Base-by-base conservation (phyloP, 2,113 vertebrate species). In the Tetraodon nigroviridis region DNA sequence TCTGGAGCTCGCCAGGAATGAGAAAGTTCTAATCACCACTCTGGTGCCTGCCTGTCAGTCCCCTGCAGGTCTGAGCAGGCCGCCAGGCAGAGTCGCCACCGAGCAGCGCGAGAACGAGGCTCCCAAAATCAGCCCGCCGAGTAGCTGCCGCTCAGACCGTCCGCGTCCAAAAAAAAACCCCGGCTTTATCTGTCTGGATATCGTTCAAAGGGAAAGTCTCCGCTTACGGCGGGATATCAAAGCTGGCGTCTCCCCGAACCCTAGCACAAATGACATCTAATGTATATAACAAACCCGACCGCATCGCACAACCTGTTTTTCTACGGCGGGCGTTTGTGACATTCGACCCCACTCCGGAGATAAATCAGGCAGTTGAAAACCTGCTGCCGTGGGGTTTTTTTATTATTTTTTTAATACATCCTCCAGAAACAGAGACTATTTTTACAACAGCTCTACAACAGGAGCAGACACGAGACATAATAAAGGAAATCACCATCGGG, bases 401-500 rank as follows among this genome's bases (percentile, higher is more conserved):
- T 78, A 86, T 27, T 24, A 5, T 27, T 27, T 27, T 86, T 85
- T 86, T 85, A 78, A 77, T 61, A 63, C 67, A 82, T 87, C 85
- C 86, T 86, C 84, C 63, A 60, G 67, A 87, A 81, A 73, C 75
- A 69, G 60, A 62, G 86, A 78, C 73, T 90, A 87, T 83, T 91
- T 91, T 90, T 89, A 89, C 80, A 90, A 76, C 62, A 73, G 76
- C 61, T 77, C 52, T 71, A 84, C 83, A 87, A 88, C 73, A 88
- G 83, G 84, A 80, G 78, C 73, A 90, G 82, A 86, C 75, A 78
- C 29, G 78, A 89, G 86, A 82, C 67, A 85, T 78, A 90, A 90
- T 86, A 89, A 90, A 92, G 84, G 85, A 91, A 87, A 87, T 78
- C 63, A 56, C 81, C 88, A 89, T 87, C 78, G 85, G 81, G 69